Base-by-base conservation (phyloP, 2,797 vertebrate species). In the Manis crassicaudata region DNA sequence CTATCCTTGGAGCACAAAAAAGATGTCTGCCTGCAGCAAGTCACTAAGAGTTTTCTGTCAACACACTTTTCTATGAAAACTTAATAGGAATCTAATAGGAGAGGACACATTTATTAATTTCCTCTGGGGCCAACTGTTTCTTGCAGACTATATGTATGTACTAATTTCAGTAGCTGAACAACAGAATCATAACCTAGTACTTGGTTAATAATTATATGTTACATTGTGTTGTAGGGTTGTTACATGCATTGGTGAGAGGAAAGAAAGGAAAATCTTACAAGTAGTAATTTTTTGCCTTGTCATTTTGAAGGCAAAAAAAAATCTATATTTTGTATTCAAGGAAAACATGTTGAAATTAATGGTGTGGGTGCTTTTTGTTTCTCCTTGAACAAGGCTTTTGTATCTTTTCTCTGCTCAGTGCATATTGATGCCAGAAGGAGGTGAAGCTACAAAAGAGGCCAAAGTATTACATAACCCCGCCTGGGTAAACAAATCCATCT, bases 401-500 rank as follows among this genome's bases (percentile, higher is more conserved):
- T 94, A 67, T 83, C 18, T 93, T 25, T 92, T 93, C 85, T 95
- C 92, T 92, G 80, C 94, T 88, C 72, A 94, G 68, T 4, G 27
- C 76, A 92, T 85, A 79, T 52, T 75, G 73, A 88, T 92, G 90
- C 82, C 88, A 88, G 62, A 88, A 89, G 65, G 87, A 94, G 75
- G 63, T 68, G 65, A 95, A 95, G 80, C 72, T 84, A 90, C 58
- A 89, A 89, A 87, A 90, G 75, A 96, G 85, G 88, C 79, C 81
- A 46, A 79, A 70, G 65, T 96, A 88, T 98, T 98, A 97, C 0
- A 85, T 98, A 98, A 98, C 82, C 62, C 89, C 96, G 93, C 94
- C 80, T 43, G 75, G 32, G 94, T 94, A 97, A 97, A 95, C 70
- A 84, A 9, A n/a, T 83, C 35, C 0, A 0, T 86, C 96, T 95